Percentiles rank a stretch among this genome's conserved stretches.
Conservation (phyloP, 2,797 vertebrate species). For the Helicolenus hilgendorfi region DNA sequence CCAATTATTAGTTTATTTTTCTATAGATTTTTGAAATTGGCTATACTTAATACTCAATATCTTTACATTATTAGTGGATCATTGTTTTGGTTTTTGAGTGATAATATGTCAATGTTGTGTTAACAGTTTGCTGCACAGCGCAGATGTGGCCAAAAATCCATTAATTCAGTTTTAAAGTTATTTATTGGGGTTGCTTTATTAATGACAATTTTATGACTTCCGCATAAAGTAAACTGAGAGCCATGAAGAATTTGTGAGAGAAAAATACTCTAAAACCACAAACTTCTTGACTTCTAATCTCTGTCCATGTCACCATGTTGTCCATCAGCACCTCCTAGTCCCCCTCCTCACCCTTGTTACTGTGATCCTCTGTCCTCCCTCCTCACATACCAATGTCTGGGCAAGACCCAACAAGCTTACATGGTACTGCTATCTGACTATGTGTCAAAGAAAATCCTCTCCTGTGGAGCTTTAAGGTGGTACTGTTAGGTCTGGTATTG, state of each 20-base stretch:
- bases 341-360: background rate
- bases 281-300: background rate
- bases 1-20: background rate
- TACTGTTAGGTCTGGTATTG: background rate
- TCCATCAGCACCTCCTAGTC: background rate
- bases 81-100: background rate
- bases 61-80: background rate
- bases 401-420: conserved; percentile 66
- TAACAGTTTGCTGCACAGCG: background rate
- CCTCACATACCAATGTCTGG: conserved; percentile 43
- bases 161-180: background rate
- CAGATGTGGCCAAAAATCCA: background rate
- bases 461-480: background rate
- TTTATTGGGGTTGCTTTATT: background rate
- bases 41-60: background rate
- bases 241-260: background rate
- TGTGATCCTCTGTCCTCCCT: conserved; percentile 3
- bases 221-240: background rate
- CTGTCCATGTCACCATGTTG: background rate
- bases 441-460: conserved; percentile 5
- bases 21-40: background rate
- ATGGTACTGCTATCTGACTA: background rate
- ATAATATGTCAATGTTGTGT: background rate
- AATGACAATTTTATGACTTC: background rate
- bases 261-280: background rate